Conservation (phyloP, 2,113 vertebrate species). For the Siphamia tubifer region DNA sequence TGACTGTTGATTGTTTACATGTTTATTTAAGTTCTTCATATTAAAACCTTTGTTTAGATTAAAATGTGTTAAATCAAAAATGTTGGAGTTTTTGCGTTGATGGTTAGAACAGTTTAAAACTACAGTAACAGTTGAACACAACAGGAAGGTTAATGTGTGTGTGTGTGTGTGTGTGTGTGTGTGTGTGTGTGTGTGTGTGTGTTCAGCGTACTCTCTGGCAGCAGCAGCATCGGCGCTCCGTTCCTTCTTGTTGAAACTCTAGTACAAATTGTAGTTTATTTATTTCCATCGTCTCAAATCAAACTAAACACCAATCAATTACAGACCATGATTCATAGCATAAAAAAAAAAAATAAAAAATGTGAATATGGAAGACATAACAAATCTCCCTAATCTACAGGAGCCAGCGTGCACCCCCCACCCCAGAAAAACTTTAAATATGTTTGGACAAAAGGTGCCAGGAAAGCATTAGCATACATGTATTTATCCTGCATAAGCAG, state of each 20-base stretch:
- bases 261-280: constrained; percentile 32
- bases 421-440: constrained; percentile 1
- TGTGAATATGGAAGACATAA: constrained; percentile 6
- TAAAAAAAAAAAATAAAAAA: not conserved
- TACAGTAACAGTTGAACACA: too few relatives aligned
- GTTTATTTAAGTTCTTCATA: too few relatives aligned
- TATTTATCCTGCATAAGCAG: constrained; percentile 50
- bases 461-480: constrained; percentile 40
- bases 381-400: constrained; percentile 23
- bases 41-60: too few relatives aligned
- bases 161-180: too few relatives aligned
- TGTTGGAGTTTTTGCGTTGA: too few relatives aligned
- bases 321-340: constrained; percentile 17
- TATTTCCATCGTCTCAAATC: constrained; percentile 34
- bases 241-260: constrained; percentile 10
- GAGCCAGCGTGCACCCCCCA: constrained; percentile 26
- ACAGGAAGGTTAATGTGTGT: too few relatives aligned
- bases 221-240: too few relatives aligned
- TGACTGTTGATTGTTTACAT: too few relatives aligned
- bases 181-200: constrained; percentile 45
- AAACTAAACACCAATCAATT: constrained; percentile 43
- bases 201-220: constrained; percentile 22
- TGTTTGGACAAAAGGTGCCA: constrained; percentile 41
- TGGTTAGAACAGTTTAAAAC: too few relatives aligned
- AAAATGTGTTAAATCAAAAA: too few relatives aligned